Conservation (phyloP, 2,888 invertebrate species). For the Drosophila meridionalis region DNA sequence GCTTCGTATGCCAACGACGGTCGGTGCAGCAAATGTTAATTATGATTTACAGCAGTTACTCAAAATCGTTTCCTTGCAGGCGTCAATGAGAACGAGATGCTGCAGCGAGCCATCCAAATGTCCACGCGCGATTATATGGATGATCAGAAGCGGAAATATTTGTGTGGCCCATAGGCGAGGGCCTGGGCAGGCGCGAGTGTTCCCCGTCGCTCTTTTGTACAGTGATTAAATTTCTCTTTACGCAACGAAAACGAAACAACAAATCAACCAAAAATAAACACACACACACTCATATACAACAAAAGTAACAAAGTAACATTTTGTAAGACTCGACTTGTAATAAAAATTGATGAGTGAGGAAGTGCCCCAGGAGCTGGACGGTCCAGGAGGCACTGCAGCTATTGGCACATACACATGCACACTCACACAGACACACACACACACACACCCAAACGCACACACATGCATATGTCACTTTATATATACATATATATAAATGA, state of each 20-base stretch:
- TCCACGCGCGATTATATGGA: constrained; percentile 85
- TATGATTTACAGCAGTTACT: not conserved
- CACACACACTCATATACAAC: constrained; percentile 6
- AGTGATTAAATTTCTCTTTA: constrained; percentile 67
- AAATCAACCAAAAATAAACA: constrained; percentile 44
- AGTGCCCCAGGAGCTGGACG: constrained; percentile 16
- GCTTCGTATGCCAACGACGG: constrained; percentile 84
- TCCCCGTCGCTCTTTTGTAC: constrained; percentile 52
- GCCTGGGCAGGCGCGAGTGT: not conserved
- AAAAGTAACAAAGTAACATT: constrained; percentile 16
- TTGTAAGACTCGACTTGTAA: constrained; percentile 47
- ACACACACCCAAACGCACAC: constrained; percentile 3
- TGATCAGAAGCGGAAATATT: constrained; percentile 83
- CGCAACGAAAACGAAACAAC: constrained; percentile 62
- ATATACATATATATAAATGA: constrained; percentile 24
- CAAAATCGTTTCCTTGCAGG: constrained; percentile 28
- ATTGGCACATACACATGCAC: constrained; percentile 11
- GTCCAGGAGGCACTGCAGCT: constrained; percentile 11
- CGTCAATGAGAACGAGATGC: constrained; percentile 84
- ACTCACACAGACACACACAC: not conserved
- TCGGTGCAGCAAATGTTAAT: constrained; percentile 39
- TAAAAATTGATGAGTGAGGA: constrained; percentile 63
- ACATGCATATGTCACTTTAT: constrained; percentile 14
- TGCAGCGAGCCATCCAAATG: constrained; percentile 84
- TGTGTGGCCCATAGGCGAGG: constrained; percentile 75